Evolutionary conservation across 1,140 invertebrate genomes (phyloP), one percentile per base, ranked within the genome.

Genomic region (Bombus sibiricus): DNA sequence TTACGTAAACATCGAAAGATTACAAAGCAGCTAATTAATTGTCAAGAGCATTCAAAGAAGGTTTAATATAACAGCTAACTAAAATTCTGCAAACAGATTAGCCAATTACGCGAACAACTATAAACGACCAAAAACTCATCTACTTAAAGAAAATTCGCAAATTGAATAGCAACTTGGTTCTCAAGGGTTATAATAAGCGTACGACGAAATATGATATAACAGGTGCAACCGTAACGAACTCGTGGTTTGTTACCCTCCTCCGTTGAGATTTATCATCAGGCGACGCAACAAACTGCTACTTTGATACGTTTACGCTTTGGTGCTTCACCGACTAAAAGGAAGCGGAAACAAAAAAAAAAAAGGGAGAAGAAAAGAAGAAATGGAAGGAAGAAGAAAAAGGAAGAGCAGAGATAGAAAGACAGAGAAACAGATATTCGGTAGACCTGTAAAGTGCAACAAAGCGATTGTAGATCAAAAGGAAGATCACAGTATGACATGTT

Each of bases 391-490:
- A 13, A 66, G n/a, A 32, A 28, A 66, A 34, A 66, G 15, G 6
- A 34, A 34, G 6, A 66, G 8, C 32, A 32, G 13, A 59, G 28
- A 34, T 9, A 8, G 53, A n/a, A 34, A n/a, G 13, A 43, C 39
- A 32, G n/a, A 18, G 74, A 39, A 39, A 59, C 47, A 39, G 34
- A 76, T 62, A 62, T 59, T 39, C 53, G 74, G 25, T 76, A 39
- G 75, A 77, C 57, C 75, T 10, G 37, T 13, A 78, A 78, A 78
- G 57, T 32, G 37, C 28, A 64, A 78, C 75, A 77, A 77, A 78
- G 39, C 53, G 37, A 12, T 41, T 5, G 6, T 25, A 32, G 34
- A 64, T 77, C 37, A 77, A 64, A 62, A 32, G 37, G 64, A 53
- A 77, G 57, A 77, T 78, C 57, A 64, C 59, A 41, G 75, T 28